phyloP scores from a whole-genome alignment of 2,888 invertebrate genomes.

The Drosophila infuscata region DNA sequence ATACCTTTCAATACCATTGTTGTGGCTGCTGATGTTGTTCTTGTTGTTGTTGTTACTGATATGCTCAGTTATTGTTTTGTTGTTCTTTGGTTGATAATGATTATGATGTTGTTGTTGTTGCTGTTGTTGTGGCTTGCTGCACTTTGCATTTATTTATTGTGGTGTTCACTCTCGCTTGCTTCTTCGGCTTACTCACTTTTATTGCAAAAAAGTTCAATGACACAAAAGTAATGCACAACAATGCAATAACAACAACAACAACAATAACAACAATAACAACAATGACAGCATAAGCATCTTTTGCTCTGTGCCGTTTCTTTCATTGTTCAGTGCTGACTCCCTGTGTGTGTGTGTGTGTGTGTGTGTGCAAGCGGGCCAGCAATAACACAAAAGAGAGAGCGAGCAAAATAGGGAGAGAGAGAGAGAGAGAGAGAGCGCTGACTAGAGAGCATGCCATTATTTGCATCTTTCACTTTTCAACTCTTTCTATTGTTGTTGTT shows the following conservation, averaged over 20 bases:
- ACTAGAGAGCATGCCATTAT: conserved; percentile 51
- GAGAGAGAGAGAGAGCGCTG: conserved; percentile 1
- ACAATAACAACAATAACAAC: conserved; percentile 48
- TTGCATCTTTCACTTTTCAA: conserved; percentile 78
- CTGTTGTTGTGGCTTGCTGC: conserved; percentile 39
- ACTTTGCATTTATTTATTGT: conserved; percentile 38
- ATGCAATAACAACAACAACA: conserved; percentile 53
- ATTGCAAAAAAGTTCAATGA: conserved; percentile 77
- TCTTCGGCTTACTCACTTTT: conserved; percentile 57
- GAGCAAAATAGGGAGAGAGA: conserved; percentile 4
- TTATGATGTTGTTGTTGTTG: conserved; percentile 47
- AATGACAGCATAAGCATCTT: conserved; percentile 52
- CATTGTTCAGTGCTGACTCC: conserved; percentile 42
- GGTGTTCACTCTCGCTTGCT: conserved; percentile 36
- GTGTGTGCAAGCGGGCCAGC: conserved; percentile 12
- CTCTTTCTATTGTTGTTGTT: conserved; percentile 49
- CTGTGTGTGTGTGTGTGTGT: neutral
- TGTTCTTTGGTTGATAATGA: conserved; percentile 32
- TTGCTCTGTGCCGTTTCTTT: conserved; percentile 61
- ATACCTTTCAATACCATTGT: conserved; percentile 19
- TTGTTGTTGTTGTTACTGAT: conserved; percentile 41
- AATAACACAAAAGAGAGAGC: conserved; percentile 7
- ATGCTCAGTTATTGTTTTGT: conserved; percentile 43
- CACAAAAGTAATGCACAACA: conserved; percentile 64
- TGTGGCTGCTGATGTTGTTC: conserved; percentile 3